phyloP scores from a whole-genome alignment of 2,797 vertebrate genomes.

The Rhinoraja longicauda region DNA sequence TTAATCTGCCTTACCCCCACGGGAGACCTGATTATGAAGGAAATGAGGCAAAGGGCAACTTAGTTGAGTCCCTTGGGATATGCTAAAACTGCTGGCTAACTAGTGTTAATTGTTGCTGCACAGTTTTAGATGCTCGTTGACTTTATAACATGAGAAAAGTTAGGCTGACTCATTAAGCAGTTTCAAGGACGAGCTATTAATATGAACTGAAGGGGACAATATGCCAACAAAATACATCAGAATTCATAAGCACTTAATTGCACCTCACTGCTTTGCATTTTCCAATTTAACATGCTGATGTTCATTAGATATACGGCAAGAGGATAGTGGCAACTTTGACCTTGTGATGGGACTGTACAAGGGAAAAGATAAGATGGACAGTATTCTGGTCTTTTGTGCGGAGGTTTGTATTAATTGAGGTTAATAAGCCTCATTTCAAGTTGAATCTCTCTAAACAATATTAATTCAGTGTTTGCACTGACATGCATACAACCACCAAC shows the following conservation, averaged over 20 bases:
- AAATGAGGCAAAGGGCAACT: too few species aligned
- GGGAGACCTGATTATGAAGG: too few species aligned
- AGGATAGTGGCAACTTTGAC: neutral
- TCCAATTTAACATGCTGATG: conserved; percentile 32
- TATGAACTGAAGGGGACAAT: neutral
- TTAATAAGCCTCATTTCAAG: neutral
- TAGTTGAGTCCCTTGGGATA: neutral
- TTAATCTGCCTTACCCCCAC: too few species aligned
- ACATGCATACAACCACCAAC: neutral
- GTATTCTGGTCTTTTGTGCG: neutral
- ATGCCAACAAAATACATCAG: conserved; percentile 22
- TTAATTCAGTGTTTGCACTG: neutral
- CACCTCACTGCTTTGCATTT: neutral
- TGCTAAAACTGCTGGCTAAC: neutral
- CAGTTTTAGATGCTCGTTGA: neutral
- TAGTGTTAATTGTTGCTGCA: neutral
- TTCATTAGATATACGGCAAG: conserved; percentile 15
- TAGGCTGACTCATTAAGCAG: neutral
- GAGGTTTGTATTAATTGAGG: conserved; percentile 12
- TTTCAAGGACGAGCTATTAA: conserved; percentile 21
- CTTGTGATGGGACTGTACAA: neutral
- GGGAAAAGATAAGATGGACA: neutral
- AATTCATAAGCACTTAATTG: conserved; percentile 31
- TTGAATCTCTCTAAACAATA: neutral
- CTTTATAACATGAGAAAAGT: neutral